Base-by-base conservation (phyloP, 2,888 invertebrate species). In the Gymnoscelis rufifasciata region DNA sequence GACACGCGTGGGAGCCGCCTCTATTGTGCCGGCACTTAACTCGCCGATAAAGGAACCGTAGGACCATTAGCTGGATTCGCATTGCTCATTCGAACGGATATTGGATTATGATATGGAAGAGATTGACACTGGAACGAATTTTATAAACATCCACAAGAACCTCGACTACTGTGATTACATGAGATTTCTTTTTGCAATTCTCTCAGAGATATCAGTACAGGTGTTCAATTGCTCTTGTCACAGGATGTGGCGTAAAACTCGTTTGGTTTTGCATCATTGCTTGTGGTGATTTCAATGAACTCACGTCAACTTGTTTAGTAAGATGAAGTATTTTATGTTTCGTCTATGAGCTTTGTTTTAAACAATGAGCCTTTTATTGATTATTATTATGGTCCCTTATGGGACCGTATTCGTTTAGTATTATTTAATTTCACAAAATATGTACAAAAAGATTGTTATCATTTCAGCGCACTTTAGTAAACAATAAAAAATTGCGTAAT, bases 41-140 rank as follows among this genome's bases (percentile, higher is more conserved):
- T 86, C 74, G 59, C 63, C 75, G 82, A 86, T 86, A 86, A 83
- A 82, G 77, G 84, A 82, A 82, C 82, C 79, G 78, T 78, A 75
- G 78, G 71, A 71, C 82, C 79, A 87, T 88, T 88, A 86, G 78
- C 69, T 52, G 75, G 77, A 86, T 87, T 87, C 87, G 87, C 68
- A 82, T 78, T 81, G 86, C 84, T 83, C 82, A 86, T 87, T 83
- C 86, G 75, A 80, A 84, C 82, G 78, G 76, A 76, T 78, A 82
- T 81, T 77, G 82, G 83, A 82, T 86, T 83, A 82, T 80, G 81
- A 84, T 77, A 71, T 74, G 79, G 71, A 70, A 72, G 71, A 74
- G 72, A 76, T 78, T 72, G 62, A 68, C 71, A 60, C 58, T 64
- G 63, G 63, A 69, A 69, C 67, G 49, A 71, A 71, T 62, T 59